Evolutionary conservation across 2,888 invertebrate species (phyloP), one percentile per base, ranked within the genome.

Genomic region (Patella ulyssiponensis): DNA sequence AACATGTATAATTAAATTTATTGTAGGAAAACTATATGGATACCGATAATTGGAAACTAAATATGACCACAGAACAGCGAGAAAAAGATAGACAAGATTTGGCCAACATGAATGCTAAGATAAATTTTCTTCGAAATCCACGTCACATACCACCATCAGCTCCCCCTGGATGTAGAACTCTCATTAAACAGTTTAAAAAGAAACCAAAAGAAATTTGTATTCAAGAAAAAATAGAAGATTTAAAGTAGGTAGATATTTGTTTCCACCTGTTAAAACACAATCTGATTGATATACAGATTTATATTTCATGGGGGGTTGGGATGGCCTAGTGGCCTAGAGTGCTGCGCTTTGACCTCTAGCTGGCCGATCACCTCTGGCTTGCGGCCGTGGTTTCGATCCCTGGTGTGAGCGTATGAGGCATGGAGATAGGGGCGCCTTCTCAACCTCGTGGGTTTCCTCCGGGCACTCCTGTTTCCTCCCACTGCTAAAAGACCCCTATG

Each of bases 61-160:
- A 90, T 78, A 80, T 90, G 82, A 85, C 80, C 73, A 86, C 88
- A 73, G 88, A 89, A 20, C 85, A 87, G 76, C 77, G 91, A 71
- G 87, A 89, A 75, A 75, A 77, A 17, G 88, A 88, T 53, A 81
- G 89, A 58, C 80, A 78, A 2, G 87, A 86, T 70, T 80, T 92
- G 51, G 87, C 87, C 53, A 86, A 86, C 70, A 81, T 91, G 33
- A 86, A 91, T 64, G 86, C 87, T n/a, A 87, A 86, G 74, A 85
- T 87, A 2, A 88, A 90, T 81, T 91, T 86, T 80, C 79, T 87
- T 51, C 85, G 87, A 12, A 91, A 91, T 81, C 90, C 90, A 17
- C 86, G 91, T 56, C 85, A 81, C 81, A 79, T 88, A 14, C 86
- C 90, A 9, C 87, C 89, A 2, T 85, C 87, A 44, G 86, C 86